Conservation (phyloP, 2,888 invertebrate species). For the Lasius platythorax region DNA sequence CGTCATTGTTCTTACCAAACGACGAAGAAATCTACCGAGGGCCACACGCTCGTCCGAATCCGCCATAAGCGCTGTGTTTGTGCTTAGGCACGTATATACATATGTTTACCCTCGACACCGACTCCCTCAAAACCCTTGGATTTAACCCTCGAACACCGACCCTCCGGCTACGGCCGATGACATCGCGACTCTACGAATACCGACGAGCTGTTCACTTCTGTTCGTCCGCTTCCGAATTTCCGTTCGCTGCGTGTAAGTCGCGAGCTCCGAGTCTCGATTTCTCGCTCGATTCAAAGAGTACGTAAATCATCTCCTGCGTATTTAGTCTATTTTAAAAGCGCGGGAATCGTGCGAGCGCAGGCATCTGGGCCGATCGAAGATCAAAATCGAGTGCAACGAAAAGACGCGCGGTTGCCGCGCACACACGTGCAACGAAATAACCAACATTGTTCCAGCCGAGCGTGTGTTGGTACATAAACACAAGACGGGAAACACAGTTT, state of each 20-base stretch:
- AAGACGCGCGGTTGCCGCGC: conserved; percentile 48
- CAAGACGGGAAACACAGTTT: conserved; percentile 83
- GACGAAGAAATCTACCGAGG: conserved; percentile 63
- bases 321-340: conserved; percentile 9
- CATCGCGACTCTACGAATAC: conserved; percentile 68
- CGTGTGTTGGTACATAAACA: conserved; percentile 79
- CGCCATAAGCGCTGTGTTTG: conserved; percentile 60
- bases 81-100: conserved; percentile 63
- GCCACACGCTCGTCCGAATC: background rate
- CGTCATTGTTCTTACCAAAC: conserved; percentile 76
- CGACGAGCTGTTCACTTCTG: conserved; percentile 6
- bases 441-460: conserved; percentile 63
- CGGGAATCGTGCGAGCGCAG: background rate
- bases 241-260: background rate
- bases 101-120: conserved; percentile 74
- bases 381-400: conserved; percentile 22
- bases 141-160: conserved; percentile 77
- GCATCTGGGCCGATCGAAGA: conserved; percentile 42
- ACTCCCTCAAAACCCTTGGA: conserved; percentile 74
- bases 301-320: background rate
- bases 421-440: conserved; percentile 57
- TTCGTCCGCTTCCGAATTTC: background rate
- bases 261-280: conserved; percentile 8
- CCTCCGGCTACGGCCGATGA: conserved; percentile 72
- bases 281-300: background rate